These are phyloP conservation scores for Dicrurus megarhynchus DNA, from an alignment of 2,113 vertebrate genomes.

Conservation along the genomic window DNA sequence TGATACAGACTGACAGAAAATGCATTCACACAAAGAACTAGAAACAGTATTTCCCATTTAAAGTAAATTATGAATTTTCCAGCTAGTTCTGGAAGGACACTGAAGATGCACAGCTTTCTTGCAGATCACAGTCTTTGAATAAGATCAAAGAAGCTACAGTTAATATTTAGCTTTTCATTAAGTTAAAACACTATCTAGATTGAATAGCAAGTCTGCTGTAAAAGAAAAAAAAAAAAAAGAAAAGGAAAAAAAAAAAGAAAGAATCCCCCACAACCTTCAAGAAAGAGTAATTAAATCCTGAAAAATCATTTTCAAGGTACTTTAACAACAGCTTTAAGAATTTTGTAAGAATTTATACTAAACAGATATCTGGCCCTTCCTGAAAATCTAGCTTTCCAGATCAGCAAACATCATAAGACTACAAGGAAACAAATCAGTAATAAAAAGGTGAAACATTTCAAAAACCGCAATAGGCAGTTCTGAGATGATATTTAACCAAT, in stretches of 20 bases:
- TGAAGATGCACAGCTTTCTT: background rate
- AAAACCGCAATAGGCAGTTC: background rate
- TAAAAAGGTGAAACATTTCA: background rate
- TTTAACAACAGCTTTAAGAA: background rate
- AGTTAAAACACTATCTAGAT: background rate
- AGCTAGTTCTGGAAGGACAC: background rate
- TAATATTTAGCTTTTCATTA: background rate
- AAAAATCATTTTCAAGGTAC: background rate
- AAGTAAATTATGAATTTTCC: background rate
- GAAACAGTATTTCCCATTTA: background rate
- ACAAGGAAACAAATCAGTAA: background rate
- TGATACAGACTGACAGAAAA: background rate
- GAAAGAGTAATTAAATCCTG: background rate
- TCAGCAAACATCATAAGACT: background rate
- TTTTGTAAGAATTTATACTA: background rate
- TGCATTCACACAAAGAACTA: background rate
- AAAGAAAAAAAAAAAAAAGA: background rate
- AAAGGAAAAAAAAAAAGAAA: background rate
- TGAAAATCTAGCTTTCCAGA: conserved; percentile 6
- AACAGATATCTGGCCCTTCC: background rate
- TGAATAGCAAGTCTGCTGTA: background rate
- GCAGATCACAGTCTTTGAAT: background rate
- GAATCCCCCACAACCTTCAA: background rate
- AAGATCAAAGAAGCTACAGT: background rate
- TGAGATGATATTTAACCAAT: background rate